Conservation (phyloP, 2,888 invertebrate species). For the Xylota sylvarum region DNA sequence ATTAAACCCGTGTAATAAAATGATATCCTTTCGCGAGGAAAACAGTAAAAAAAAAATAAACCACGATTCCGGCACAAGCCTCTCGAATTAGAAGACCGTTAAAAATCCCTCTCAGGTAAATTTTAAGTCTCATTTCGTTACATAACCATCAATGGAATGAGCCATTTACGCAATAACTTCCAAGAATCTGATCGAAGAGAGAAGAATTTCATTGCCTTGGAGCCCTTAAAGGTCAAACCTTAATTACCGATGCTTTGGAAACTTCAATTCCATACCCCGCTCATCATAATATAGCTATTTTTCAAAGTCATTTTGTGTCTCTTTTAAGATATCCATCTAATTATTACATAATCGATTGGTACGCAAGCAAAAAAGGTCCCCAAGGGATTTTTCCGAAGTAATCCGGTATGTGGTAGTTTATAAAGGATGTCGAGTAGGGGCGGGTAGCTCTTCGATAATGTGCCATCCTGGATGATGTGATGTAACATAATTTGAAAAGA, state of each 20-base stretch:
- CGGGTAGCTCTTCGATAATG: background rate
- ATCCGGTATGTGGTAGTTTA: constrained; percentile 18
- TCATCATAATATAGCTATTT: constrained; percentile 11
- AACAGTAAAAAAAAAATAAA: background rate
- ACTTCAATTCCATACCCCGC: constrained; percentile 3
- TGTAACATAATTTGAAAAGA: constrained; percentile 49
- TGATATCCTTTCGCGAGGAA: constrained; percentile 9
- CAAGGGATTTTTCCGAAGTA: background rate
- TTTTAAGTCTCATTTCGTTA: constrained; percentile 18
- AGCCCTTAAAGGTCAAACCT: constrained; percentile 11
- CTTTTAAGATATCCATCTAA: constrained; percentile 40
- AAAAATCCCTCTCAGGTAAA: constrained; percentile 3
- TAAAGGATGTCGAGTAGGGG: background rate
- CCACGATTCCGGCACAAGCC: constrained; percentile 6
- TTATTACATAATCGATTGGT: constrained; percentile 44
- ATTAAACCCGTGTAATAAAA: constrained; percentile 40
- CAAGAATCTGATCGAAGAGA: background rate
- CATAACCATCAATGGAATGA: constrained; percentile 9
- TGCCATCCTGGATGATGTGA: constrained; percentile 25
- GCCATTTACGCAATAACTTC: constrained; percentile 30
- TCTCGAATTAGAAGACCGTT: constrained; percentile 11
- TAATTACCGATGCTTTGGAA: constrained; percentile 35
- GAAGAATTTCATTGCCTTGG: background rate
- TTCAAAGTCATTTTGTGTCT: constrained; percentile 29
- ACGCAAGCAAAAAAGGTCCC: constrained; percentile 2